These are phyloP conservation scores for Myocastor coypus DNA, from an alignment of 2,113 vertebrate genomes.

Conservation along the genomic window DNA sequence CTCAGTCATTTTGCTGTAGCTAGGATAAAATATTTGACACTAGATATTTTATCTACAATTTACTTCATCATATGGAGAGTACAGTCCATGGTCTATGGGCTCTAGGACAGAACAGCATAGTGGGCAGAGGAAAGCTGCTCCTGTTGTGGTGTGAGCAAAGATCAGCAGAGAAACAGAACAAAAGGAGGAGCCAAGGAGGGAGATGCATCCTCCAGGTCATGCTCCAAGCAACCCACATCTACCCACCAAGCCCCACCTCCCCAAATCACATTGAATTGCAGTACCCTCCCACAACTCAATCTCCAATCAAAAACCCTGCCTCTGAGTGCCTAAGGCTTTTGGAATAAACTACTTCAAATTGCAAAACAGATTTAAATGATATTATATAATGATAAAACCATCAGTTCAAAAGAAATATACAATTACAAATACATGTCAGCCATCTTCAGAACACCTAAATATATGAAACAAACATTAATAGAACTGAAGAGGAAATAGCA, in stretches of 20 bases:
- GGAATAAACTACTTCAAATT: not conserved
- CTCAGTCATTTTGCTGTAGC: not conserved
- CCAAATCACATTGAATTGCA: not conserved
- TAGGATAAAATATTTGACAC: not conserved
- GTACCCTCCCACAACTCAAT: not conserved
- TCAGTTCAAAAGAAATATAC: not conserved
- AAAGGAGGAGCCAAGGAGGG: not conserved
- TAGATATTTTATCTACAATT: too few relatives aligned
- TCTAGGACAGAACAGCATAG: not conserved
- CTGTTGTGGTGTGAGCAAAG: too few relatives aligned
- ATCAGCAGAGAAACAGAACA: not conserved
- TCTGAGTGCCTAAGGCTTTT: not conserved
- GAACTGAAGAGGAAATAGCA: not conserved
- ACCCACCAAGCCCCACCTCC: not conserved
- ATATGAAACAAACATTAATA: not conserved
- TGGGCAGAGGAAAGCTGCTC: not conserved
- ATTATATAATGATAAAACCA: not conserved
- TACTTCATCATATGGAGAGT: not conserved
- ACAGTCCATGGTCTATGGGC: not conserved
- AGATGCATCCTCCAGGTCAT: not conserved
- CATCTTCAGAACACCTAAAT: not conserved
- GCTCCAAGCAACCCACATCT: not conserved
- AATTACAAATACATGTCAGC: not conserved
- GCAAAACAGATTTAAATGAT: not conserved
- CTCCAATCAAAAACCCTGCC: not conserved